Percentiles rank a stretch among this genome's conserved stretches.
Conservation (phyloP, 1,140 invertebrate species). For the Zophobas atratus region DNA sequence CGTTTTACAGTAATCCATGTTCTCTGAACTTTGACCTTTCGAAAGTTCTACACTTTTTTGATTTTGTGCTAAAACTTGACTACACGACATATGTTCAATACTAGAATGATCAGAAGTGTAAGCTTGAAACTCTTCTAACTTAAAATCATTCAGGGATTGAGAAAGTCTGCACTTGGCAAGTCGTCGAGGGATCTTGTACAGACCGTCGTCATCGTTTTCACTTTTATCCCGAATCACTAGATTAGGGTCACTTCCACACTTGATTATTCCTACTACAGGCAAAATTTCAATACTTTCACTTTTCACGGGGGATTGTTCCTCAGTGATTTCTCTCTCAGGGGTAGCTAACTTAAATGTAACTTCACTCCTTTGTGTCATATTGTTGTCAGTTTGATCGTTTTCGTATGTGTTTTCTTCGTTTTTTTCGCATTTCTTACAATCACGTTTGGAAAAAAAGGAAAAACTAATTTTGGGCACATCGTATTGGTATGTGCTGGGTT, state of each 20-base stretch:
- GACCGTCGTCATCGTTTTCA: constrained; percentile 59
- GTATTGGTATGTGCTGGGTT: constrained; percentile 54
- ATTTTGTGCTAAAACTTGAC: constrained; percentile 56
- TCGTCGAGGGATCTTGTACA: constrained; percentile 64
- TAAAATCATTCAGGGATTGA: constrained; percentile 64
- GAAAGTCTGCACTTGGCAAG: constrained; percentile 59
- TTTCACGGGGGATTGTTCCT: constrained; percentile 9
- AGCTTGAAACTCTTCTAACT: constrained; percentile 57
- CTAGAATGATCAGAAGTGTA: constrained; percentile 55
- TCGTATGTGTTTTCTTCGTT: constrained; percentile 53
- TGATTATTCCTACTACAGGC: constrained; percentile 51
- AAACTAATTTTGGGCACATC: constrained; percentile 66
- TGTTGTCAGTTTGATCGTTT: constrained; percentile 35
- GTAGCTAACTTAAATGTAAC: constrained; percentile 54
- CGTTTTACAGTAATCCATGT: constrained; percentile 59
- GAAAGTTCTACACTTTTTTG: constrained; percentile 4
- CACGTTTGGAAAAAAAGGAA: constrained; percentile 59
- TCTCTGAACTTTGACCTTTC: constrained; percentile 19
- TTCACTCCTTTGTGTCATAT: constrained; percentile 50
- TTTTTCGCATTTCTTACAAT: constrained; percentile 30
- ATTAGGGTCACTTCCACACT: constrained; percentile 65
- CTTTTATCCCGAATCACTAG: constrained; percentile 48
- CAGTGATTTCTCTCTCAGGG: constrained; percentile 32
- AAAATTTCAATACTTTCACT: constrained; percentile 43
- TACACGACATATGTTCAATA: constrained; percentile 65